Evolutionary conservation across 2,888 invertebrate species (phyloP).

Genomic region (Craniophora ligustri): DNA sequence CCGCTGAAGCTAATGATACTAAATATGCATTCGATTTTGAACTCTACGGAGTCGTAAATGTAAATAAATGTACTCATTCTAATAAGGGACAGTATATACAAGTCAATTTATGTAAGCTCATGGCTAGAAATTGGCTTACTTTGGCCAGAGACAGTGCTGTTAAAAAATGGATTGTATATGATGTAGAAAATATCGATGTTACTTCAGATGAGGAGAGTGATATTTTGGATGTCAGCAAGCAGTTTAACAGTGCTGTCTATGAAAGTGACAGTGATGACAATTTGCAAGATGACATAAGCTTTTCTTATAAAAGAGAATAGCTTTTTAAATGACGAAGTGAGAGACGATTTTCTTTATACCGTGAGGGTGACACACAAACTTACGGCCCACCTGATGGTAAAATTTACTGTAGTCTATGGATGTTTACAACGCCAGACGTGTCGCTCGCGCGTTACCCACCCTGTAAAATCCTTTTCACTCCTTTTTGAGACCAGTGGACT

Average conservation of each 20-base stretch:
- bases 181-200: constrained; percentile 71
- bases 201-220: constrained; percentile 68
- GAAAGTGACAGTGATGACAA: constrained; percentile 66
- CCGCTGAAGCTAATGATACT: constrained; percentile 60
- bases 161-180: constrained; percentile 78
- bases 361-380: not conserved
- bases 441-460: no score
- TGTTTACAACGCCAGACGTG: no score
- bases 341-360: no score
- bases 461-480: no score
- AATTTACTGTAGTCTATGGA: no score
- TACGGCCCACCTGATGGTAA: no score
- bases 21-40: constrained; percentile 76
- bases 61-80: constrained; percentile 60
- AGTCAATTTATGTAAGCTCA: constrained; percentile 68
- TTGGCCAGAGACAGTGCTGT: constrained; percentile 63
- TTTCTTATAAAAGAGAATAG: constrained; percentile 13
- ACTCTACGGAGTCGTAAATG: constrained; percentile 74
- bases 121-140: constrained; percentile 72
- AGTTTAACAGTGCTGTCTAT: constrained; percentile 53
- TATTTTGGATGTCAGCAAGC: constrained; percentile 41
- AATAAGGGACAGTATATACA: constrained; percentile 79
- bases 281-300: constrained; percentile 47
- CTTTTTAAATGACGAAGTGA: not conserved
- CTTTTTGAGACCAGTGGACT: no score